Evolutionary conservation across 2,888 invertebrate species (phyloP).

Genomic region (Microplitis deprimator): DNA sequence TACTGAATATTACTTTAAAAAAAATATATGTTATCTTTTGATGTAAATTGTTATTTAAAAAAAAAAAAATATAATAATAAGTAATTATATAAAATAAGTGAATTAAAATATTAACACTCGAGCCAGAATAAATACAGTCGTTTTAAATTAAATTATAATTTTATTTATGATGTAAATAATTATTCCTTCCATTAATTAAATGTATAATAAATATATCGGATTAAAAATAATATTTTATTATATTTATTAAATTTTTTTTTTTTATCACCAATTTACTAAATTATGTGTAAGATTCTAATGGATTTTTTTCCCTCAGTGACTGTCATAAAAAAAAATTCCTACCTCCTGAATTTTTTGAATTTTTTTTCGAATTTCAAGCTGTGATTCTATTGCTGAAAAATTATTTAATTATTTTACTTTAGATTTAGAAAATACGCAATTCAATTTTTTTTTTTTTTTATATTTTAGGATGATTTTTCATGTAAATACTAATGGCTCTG

Average conservation of each 20-base stretch:
- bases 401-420: no score
- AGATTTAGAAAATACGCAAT: no score
- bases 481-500: not conserved
- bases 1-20: conserved; percentile 58
- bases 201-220: not conserved
- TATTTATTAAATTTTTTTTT: not conserved
- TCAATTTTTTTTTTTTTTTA: no score
- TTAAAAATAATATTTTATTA: not conserved
- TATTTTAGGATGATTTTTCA: not conserved
- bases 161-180: not conserved
- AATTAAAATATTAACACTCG: not conserved
- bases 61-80: conserved; percentile 6
- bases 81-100: not conserved
- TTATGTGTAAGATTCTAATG: no score
- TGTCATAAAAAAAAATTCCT: no score
- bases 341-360: no score
- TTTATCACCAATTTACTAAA: no score
- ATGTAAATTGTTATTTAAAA: conserved; percentile 62
- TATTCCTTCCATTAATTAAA: not conserved
- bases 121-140: not conserved
- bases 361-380: no score
- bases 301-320: no score
- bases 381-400: no score
- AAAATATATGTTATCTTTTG: conserved; percentile 64
- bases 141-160: not conserved